Conservation (phyloP, 2,888 invertebrate genomes). For the Rosalia funebris region DNA sequence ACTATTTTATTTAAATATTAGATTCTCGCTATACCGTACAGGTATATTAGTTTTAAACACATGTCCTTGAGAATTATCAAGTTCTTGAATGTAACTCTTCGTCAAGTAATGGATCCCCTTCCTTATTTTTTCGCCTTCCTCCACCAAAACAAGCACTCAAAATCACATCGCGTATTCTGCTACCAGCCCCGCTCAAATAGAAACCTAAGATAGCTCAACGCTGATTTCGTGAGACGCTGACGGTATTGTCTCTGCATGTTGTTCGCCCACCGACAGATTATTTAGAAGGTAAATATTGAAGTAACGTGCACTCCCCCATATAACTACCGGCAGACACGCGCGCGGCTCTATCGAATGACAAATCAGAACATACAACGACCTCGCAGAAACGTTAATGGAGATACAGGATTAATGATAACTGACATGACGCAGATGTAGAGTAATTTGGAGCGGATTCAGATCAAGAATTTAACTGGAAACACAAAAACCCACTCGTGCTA, state of each 20-base stretch:
- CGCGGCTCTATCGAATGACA: constrained; percentile 13
- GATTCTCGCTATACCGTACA: too few relatives aligned
- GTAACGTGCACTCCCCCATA: not conserved
- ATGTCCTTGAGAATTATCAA: too few relatives aligned
- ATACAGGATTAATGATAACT: constrained; percentile 23
- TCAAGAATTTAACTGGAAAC: constrained; percentile 13
- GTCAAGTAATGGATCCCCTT: too few relatives aligned
- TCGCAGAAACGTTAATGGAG: constrained; percentile 19
- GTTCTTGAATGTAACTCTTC: too few relatives aligned
- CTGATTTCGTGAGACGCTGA: not conserved
- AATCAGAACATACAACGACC: constrained; percentile 13
- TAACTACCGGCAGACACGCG: not conserved
- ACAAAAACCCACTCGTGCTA: constrained; percentile 14
- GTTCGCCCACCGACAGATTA: not conserved
- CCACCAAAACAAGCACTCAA: too few relatives aligned
- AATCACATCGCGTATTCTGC: not conserved
- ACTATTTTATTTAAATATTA: too few relatives aligned
- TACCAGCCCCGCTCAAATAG: not conserved
- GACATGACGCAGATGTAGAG: constrained; percentile 16
- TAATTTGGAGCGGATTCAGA: constrained; percentile 4
- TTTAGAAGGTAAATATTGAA: constrained; percentile 14
- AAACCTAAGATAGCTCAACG: not conserved
- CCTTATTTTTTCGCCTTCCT: too few relatives aligned
- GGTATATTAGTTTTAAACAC: too few relatives aligned
- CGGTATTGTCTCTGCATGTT: not conserved